These are phyloP conservation scores for Aphelenchoides fujianensis DNA, from an alignment of 1,140 invertebrate genomes.

Conservation along the genomic window DNA sequence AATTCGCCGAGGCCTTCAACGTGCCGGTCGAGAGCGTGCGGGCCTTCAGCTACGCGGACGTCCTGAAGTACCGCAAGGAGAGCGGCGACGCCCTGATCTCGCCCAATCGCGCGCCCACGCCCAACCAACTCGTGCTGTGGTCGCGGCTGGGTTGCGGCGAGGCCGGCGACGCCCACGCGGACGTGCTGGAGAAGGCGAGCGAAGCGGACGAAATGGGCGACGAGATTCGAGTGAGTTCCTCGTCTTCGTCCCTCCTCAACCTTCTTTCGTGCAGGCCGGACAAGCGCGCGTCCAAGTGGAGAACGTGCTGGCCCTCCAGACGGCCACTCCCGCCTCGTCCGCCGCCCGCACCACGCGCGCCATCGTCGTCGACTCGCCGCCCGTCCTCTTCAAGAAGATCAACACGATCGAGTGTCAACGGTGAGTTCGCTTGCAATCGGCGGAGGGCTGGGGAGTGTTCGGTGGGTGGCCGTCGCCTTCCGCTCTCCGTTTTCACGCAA, in stretches of 20 bases:
- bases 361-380: not conserved
- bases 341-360: constrained; percentile 14
- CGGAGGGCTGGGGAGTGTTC: too few species aligned
- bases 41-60: not conserved
- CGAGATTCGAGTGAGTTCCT: not conserved
- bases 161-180: not conserved
- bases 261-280: constrained; percentile 9
- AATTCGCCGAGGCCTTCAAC: constrained; percentile 5
- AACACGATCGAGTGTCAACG: constrained; percentile 4
- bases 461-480: too few species aligned
- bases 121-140: constrained; percentile 2
- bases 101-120: not conserved
- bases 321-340: constrained; percentile 9
- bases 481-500: not conserved
- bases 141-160: not conserved
- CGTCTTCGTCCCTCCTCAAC: not conserved
- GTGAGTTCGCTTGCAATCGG: too few species aligned
- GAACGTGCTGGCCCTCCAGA: constrained; percentile 16
- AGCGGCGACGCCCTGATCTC: not conserved
- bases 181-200: not conserved
- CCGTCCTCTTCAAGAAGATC: constrained; percentile 12
- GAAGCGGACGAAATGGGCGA: not conserved
- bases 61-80: not conserved
- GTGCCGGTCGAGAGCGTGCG: not conserved
- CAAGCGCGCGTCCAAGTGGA: not conserved